Evolutionary conservation across 2,888 invertebrate species (phyloP), one percentile per base, ranked within the genome.

Genomic region (Strigamia maritima): DNA sequence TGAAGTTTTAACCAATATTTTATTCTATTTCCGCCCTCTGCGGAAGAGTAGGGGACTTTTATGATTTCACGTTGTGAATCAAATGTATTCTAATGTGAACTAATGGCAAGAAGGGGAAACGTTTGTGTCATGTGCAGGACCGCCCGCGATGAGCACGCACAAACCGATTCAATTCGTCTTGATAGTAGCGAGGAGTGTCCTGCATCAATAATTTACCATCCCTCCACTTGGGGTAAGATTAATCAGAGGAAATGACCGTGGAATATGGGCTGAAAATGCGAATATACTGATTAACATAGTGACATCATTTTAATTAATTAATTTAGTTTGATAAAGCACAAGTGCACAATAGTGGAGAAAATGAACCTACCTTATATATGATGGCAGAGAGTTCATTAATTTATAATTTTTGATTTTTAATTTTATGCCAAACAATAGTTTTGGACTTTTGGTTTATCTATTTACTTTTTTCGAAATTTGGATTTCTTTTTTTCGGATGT

Each of bases 81-180:
- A 28, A 70, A 70, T 70, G 28, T 28, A 70, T 70, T 70, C 70
- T 70, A 70, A 70, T 70, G 70, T 26, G 28, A 28, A 70, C 70
- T 70, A 70, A 70, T 70, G 70, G 70, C 70, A 70, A 70, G 70
- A 70, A 70, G 70, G 70, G 70, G 70, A 70, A 70, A 70, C 70
- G 70, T 70, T 70, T 70, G 28, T 70, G 70, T 70, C 70, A 70
- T 28, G n/a, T 70, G 70, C 70, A 70, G 70, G 70, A 70, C 70
- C 70, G 70, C 70, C 70, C 70, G 70, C 70, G 70, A 26, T 26
- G 70, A 70, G 70, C 70, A 70, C 70, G 70, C 70, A 70, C 70
- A 70, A 70, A 26, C 28, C 70, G 70, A 70, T 70, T 70, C 70
- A 70, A 70, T 70, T 70, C 28, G 70, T 70, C 70, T 70, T 26